Evolutionary conservation across 2,888 invertebrate species (phyloP).

Genomic region (Matsumyia berberina): DNA sequence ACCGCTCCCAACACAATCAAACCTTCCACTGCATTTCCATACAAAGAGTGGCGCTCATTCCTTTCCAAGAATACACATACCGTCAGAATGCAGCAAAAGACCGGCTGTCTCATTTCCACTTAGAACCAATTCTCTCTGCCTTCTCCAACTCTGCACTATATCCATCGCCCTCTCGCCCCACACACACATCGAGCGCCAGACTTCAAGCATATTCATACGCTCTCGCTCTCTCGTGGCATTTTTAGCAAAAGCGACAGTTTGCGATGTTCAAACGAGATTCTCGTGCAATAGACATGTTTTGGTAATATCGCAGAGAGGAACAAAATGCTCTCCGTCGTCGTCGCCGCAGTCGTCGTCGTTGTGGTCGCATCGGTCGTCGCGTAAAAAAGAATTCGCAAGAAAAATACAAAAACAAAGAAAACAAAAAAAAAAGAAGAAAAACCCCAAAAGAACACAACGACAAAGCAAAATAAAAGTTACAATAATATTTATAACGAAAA

Average conservation of each 20-base stretch:
- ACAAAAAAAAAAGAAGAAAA: constrained; percentile 13
- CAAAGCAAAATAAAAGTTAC: constrained; percentile 36
- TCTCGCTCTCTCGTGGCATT: constrained; percentile 68
- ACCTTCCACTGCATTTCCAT: constrained; percentile 40
- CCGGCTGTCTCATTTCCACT: constrained; percentile 58
- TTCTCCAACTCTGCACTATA: background rate
- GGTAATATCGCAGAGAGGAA: constrained; percentile 74
- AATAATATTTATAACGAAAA: constrained; percentile 53
- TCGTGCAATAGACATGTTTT: constrained; percentile 76
- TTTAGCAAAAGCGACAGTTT: constrained; percentile 77
- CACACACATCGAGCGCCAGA: constrained; percentile 6
- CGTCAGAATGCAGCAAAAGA: constrained; percentile 16
- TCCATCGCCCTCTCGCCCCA: constrained; percentile 4
- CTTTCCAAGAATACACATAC: constrained; percentile 50
- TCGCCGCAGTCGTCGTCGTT: constrained; percentile 65
- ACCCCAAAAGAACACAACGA: constrained; percentile 39
- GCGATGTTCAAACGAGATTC: constrained; percentile 73
- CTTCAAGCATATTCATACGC: constrained; percentile 3
- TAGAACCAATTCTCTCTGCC: constrained; percentile 47
- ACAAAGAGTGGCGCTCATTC: constrained; percentile 55
- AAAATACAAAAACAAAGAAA: constrained; percentile 49
- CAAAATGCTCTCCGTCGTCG: constrained; percentile 69
- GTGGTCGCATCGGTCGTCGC: constrained; percentile 71
- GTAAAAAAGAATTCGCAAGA: constrained; percentile 67
- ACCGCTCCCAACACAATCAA: constrained; percentile 10